Evolutionary conservation across 2,797 vertebrate genomes (phyloP).

Genomic region (Eurystomus glaucurus): DNA sequence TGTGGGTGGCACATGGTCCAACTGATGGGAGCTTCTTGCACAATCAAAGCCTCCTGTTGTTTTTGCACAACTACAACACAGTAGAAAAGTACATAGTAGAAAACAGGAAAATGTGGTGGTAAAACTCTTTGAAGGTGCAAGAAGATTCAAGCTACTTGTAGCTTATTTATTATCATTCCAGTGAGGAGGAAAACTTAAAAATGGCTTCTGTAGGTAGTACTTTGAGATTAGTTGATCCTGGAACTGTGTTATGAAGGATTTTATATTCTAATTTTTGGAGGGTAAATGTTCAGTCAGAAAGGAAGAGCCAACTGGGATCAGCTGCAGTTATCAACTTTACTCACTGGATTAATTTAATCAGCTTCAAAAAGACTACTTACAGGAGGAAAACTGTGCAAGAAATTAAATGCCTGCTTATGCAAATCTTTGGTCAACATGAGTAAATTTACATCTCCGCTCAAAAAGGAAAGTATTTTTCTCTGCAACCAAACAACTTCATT

Average conservation of each 20-base stretch:
- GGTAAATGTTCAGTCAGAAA: neutral
- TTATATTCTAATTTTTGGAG: neutral
- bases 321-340: neutral
- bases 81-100: neutral
- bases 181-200: neutral
- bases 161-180: neutral
- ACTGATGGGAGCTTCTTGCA: neutral
- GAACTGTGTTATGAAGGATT: neutral
- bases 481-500: neutral
- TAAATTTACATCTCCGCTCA: neutral
- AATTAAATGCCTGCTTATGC: neutral
- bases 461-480: neutral
- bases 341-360: neutral
- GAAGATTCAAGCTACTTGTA: neutral
- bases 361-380: neutral
- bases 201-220: neutral
- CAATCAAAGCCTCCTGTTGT: neutral
- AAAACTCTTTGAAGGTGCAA: neutral
- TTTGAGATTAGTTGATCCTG: neutral
- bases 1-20: fast-evolving
- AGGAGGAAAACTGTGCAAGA: neutral
- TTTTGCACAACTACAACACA: neutral
- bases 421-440: neutral
- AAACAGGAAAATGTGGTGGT: neutral
- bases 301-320: neutral